Evolutionary conservation across 2,797 vertebrate species (phyloP).

Genomic region (Crypturellus tataupa): DNA sequence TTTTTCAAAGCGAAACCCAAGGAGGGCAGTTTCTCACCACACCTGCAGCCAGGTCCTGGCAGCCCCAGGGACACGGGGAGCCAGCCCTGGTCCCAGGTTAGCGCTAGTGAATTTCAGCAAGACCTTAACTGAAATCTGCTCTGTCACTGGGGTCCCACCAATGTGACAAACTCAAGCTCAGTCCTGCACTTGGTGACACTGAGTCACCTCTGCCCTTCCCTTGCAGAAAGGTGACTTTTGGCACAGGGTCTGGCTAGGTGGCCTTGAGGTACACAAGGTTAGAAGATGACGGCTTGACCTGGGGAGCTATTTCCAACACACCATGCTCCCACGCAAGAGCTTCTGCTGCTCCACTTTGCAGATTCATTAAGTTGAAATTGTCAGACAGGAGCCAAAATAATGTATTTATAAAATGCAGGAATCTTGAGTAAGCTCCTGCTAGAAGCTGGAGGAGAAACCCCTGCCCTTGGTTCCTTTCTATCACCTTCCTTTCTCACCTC

Average conservation of each 20-base stretch:
- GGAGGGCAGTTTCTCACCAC: accelerated
- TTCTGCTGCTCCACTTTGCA: background rate
- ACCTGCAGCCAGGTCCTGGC: too few relatives aligned
- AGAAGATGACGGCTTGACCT: background rate
- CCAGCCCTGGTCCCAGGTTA: too few relatives aligned
- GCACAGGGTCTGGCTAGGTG: too few relatives aligned
- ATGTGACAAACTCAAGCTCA: too few relatives aligned
- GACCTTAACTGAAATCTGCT: too few relatives aligned
- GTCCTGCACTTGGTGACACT: too few relatives aligned
- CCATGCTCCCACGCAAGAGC: background rate
- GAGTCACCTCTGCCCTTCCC: too few relatives aligned
- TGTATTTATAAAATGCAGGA: background rate
- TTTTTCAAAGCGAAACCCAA: background rate
- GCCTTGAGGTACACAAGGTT: background rate
- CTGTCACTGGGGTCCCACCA: too few relatives aligned
- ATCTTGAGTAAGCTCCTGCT: background rate
- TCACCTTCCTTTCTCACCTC: too few relatives aligned
- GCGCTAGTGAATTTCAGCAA: too few relatives aligned
- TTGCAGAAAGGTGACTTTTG: background rate
- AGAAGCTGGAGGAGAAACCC: background rate
- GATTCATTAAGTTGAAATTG: accelerated
- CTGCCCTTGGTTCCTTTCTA: background rate
- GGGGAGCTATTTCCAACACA: background rate
- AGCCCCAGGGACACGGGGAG: background rate
- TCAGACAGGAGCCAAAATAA: background rate